phyloP scores from a whole-genome alignment of 2,888 invertebrate genomes.

The Polydesmus complanatus region DNA sequence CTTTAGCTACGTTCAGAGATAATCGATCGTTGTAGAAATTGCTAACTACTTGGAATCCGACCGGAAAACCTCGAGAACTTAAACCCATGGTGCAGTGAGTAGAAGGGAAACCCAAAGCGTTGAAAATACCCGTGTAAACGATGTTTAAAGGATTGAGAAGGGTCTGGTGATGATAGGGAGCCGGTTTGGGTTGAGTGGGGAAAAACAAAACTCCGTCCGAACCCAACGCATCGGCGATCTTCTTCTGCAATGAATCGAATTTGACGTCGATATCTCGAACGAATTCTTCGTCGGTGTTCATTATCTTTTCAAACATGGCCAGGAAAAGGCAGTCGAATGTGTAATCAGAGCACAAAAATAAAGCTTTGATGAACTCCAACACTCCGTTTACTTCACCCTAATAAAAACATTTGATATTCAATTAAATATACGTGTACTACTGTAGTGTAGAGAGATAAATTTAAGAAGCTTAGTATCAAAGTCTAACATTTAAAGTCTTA shows the following conservation, averaged over 20 bases:
- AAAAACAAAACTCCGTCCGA: conserved; percentile 71
- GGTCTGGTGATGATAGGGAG: conserved; percentile 78
- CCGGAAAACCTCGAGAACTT: conserved; percentile 51
- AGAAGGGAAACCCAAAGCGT: conserved; percentile 71
- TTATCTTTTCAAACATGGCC: conserved; percentile 48
- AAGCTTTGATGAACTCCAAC: conserved; percentile 57
- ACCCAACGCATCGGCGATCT: conserved; percentile 55
- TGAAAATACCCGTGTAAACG: conserved; percentile 71
- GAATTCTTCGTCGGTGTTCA: conserved; percentile 42
- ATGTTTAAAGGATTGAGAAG: conserved; percentile 68
- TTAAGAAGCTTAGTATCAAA: too few relatives aligned
- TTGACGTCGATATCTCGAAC: conserved; percentile 34
- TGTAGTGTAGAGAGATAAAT: too few relatives aligned
- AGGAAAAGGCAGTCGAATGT: conserved; percentile 67
- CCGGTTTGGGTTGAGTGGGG: conserved; percentile 77
- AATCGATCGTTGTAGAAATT: conserved; percentile 60
- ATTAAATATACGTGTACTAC: too few relatives aligned
- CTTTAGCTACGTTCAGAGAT: conserved; percentile 62
- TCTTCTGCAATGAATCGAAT: conserved; percentile 26
- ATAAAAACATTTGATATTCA: too few relatives aligned
- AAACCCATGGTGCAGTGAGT: conserved; percentile 70
- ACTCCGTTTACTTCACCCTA: conserved; percentile 44
- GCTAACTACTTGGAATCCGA: conserved; percentile 63
- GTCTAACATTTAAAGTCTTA: too few relatives aligned
- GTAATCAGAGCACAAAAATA: conserved; percentile 58